A percentile compares a stretch with the other conserved stretches of the same genome.
Evolutionary conservation across 2,113 vertebrate species (phyloP).

Genomic region (Rhinopomastus cyanomelas): DNA sequence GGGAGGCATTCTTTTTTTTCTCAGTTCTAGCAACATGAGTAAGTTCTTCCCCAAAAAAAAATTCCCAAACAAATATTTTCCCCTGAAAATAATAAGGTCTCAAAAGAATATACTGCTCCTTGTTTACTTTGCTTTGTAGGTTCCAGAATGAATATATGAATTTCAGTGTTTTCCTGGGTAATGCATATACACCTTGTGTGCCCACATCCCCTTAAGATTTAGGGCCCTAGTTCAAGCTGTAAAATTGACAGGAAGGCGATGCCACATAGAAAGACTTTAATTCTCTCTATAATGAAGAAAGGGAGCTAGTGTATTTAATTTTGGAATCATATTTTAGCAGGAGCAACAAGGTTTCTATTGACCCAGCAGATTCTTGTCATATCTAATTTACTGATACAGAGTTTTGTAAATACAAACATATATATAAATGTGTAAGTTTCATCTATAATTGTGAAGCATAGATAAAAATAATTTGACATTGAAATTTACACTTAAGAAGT

Average conservation of each 20-base stretch:
- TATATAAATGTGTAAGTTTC: conserved; percentile 78
- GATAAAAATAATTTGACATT: conserved; percentile 85
- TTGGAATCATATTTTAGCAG: conserved; percentile 75
- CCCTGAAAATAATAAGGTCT: conserved; percentile 67
- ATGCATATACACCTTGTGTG: neutral
- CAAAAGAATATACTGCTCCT: neutral
- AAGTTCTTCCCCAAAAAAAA: conserved; percentile 50
- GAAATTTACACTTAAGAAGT: conserved; percentile 83
- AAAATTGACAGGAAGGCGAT: conserved; percentile 64
- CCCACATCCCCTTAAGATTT: conserved; percentile 55
- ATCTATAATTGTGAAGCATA: conserved; percentile 78
- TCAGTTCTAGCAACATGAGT: neutral
- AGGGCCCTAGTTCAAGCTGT: conserved; percentile 65
- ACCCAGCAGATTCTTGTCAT: conserved; percentile 72
- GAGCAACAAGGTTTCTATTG: conserved; percentile 75
- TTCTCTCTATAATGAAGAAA: conserved; percentile 73
- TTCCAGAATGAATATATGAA: conserved; percentile 12
- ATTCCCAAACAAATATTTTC: conserved; percentile 19
- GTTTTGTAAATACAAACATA: conserved; percentile 74
- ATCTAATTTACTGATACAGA: conserved; percentile 72
- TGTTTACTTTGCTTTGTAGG: conserved; percentile 13
- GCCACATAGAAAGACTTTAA: conserved; percentile 58
- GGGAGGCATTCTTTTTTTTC: conserved; percentile 6
- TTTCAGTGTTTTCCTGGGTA: conserved; percentile 1
- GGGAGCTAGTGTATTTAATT: conserved; percentile 75